Evolutionary conservation across 2,888 invertebrate genomes (phyloP).

Genomic region (Phortica okadai): DNA sequence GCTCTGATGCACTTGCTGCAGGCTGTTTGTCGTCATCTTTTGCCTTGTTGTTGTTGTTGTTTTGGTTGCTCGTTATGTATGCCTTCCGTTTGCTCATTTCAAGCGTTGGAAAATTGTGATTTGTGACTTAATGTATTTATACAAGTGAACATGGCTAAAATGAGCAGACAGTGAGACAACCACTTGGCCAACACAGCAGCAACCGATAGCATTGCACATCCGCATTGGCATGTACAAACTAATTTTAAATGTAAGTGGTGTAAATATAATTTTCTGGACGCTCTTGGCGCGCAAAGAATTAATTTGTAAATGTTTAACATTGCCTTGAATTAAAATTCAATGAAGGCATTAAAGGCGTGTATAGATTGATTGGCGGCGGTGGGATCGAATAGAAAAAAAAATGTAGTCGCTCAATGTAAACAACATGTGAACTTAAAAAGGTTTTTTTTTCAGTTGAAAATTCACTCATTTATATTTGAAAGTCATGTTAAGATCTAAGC

Average conservation of each 20-base stretch:
- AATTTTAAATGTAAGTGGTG: slow-evolving; percentile 73
- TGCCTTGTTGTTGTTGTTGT: slow-evolving; percentile 33
- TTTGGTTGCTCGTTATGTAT: slow-evolving; percentile 58
- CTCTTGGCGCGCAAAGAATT: slow-evolving; percentile 31
- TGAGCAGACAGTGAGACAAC: slow-evolving; percentile 28
- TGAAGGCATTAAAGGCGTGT: not conserved
- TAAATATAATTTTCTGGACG: slow-evolving; percentile 71
- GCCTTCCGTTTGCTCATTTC: slow-evolving; percentile 68
- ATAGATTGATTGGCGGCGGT: not conserved
- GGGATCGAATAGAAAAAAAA: not conserved
- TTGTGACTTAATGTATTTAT: slow-evolving; percentile 73
- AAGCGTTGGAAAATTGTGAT: slow-evolving; percentile 71
- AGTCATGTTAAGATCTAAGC: no score
- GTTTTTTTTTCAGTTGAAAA: no score
- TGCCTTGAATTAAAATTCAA: slow-evolving; percentile 15
- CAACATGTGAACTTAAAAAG: no score
- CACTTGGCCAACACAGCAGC: not conserved
- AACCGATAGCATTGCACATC: slow-evolving; percentile 40
- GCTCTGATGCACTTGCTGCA: slow-evolving; percentile 32
- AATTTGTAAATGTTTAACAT: slow-evolving; percentile 28
- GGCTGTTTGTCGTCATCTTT: slow-evolving; percentile 30
- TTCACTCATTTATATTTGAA: no score
- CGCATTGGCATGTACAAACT: slow-evolving; percentile 64
- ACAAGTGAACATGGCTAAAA: slow-evolving; percentile 58
- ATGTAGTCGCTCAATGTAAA: no score